Percentiles rank a stretch among this genome's conserved stretches.
Evolutionary conservation across 1,140 invertebrate species (phyloP).

Genomic region (Tetramorium alpestre): DNA sequence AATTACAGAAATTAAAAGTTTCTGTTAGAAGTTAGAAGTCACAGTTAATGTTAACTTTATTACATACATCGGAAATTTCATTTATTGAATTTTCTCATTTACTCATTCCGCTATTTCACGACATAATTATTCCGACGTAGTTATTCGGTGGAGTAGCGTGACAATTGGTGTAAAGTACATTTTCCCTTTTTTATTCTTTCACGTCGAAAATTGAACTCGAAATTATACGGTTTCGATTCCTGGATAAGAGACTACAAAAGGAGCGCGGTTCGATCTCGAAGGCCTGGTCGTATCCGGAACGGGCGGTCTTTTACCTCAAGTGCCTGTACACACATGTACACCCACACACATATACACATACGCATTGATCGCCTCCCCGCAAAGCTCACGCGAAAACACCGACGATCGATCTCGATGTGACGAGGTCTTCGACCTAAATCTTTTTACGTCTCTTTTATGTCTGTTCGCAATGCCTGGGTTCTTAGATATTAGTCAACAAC

Average conservation of each 20-base stretch:
- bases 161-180: neutral
- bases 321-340: slow-evolving; percentile 14
- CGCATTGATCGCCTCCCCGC: slow-evolving; percentile 36
- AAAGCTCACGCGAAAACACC: slow-evolving; percentile 54
- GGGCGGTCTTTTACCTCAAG: slow-evolving; percentile 41
- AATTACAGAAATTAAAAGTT: neutral
- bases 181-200: slow-evolving; percentile 3
- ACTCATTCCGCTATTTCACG: neutral
- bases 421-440: slow-evolving; percentile 62
- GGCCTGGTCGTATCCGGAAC: slow-evolving; percentile 63
- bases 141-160: neutral
- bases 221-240: slow-evolving; percentile 44
- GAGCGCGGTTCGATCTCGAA: slow-evolving; percentile 54
- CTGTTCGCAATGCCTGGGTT: slow-evolving; percentile 69
- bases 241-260: slow-evolving; percentile 54
- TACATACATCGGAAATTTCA: neutral
- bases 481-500: slow-evolving; percentile 73
- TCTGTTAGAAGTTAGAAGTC: neutral
- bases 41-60: neutral
- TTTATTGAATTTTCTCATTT: neutral
- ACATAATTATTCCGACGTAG: neutral
- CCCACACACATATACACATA: neutral
- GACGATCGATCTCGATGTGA: slow-evolving; percentile 59
- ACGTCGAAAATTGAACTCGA: slow-evolving; percentile 43
- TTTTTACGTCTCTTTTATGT: slow-evolving; percentile 65